Conservation (phyloP, 1,140 invertebrate species). For the Melitaea cinxia region DNA sequence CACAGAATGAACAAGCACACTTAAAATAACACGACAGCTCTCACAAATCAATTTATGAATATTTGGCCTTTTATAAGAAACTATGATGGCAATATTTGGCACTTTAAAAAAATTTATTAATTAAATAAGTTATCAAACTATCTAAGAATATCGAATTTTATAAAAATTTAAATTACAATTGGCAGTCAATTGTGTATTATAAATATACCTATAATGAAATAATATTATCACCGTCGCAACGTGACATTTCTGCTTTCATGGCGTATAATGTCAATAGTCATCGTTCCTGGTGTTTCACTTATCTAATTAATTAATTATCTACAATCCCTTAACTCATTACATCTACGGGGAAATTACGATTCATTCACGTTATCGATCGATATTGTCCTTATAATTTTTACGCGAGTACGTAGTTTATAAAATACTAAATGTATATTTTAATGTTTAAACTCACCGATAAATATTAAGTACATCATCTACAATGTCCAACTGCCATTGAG, state of each 20-base stretch:
- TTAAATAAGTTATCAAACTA: constrained; percentile 77
- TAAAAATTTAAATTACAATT: constrained; percentile 77
- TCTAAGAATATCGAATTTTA: constrained; percentile 78
- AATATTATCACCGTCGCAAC: constrained; percentile 68
- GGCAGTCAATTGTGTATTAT: constrained; percentile 77
- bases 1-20: constrained; percentile 60
- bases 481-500: constrained; percentile 66
- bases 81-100: constrained; percentile 67
- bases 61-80: constrained; percentile 49
- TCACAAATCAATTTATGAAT: constrained; percentile 53
- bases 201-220: constrained; percentile 71
- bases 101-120: constrained; percentile 69
- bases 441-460: constrained; percentile 34
- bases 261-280: constrained; percentile 53
- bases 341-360: constrained; percentile 68
- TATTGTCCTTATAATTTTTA: constrained; percentile 81
- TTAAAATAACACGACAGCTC: constrained; percentile 50
- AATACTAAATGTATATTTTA: constrained; percentile 76
- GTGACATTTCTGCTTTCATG: constrained; percentile 64
- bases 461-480: constrained; percentile 64
- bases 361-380: constrained; percentile 67
- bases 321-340: constrained; percentile 65
- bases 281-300: constrained; percentile 53
- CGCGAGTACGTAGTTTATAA: constrained; percentile 79
- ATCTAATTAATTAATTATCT: constrained; percentile 62